phyloP scores from a whole-genome alignment of 1,140 invertebrate species.

The Saxidomus purpurata region DNA sequence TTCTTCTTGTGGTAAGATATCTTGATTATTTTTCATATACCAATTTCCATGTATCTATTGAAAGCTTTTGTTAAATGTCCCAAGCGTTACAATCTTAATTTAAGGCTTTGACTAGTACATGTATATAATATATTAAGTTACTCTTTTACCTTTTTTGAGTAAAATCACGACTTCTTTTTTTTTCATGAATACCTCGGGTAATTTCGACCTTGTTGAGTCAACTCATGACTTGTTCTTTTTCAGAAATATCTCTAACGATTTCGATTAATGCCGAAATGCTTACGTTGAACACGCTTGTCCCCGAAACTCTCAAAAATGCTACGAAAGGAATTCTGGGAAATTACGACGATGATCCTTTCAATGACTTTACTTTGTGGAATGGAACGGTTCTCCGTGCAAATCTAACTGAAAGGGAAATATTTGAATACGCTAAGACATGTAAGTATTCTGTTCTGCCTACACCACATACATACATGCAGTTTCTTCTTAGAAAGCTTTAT shows the following conservation, averaged over 20 bases:
- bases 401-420: conserved; percentile 32
- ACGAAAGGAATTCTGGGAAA: conserved; percentile 54
- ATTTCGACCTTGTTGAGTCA: too few species aligned
- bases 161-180: background rate
- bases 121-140: too few species aligned
- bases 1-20: background rate
- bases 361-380: conserved; percentile 56
- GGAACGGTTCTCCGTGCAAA: conserved; percentile 17
- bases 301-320: background rate
- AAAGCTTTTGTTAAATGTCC: too few species aligned
- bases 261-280: conserved; percentile 29
- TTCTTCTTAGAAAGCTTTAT: too few species aligned
- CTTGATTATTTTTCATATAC: too few species aligned
- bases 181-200: too few species aligned
- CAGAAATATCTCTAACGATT: conserved; percentile 21
- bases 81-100: too few species aligned
- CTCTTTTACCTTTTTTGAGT: background rate
- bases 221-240: background rate
- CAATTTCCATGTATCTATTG: too few species aligned
- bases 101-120: too few species aligned
- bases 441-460: background rate
- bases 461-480: too few species aligned
- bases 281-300: background rate
- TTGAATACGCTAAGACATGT: conserved; percentile 26
- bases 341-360: conserved; percentile 18